These are phyloP conservation scores for Cybosia mesomella DNA, from an alignment of 2,888 invertebrate species.

Conservation along the genomic window DNA sequence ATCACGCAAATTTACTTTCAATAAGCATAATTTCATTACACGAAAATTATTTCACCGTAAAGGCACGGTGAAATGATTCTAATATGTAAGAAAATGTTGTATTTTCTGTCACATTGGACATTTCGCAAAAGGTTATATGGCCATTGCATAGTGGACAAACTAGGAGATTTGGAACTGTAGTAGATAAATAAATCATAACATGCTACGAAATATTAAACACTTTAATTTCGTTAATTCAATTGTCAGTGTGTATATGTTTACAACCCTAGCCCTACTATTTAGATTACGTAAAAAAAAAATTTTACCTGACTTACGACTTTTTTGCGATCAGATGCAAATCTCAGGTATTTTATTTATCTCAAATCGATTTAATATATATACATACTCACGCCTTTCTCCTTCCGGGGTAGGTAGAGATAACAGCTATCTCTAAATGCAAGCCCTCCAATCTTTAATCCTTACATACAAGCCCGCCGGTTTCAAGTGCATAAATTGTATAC, in stretches of 20 bases:
- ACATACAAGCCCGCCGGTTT: too few species aligned
- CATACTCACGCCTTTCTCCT: background rate
- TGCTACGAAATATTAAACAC: too few species aligned
- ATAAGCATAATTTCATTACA: constrained; percentile 12
- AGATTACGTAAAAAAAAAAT: too few species aligned
- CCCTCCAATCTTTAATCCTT: too few species aligned
- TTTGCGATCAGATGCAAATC: too few species aligned
- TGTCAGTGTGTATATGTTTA: too few species aligned
- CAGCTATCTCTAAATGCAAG: background rate
- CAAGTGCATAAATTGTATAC: too few species aligned
- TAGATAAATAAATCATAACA: background rate
- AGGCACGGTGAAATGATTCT: background rate
- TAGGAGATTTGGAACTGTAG: background rate
- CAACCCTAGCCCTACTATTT: too few species aligned
- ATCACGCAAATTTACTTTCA: constrained; percentile 12
- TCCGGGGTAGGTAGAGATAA: background rate
- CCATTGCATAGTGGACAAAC: background rate
- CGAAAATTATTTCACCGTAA: constrained; percentile 6
- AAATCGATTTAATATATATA: too few species aligned
- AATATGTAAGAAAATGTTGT: background rate
- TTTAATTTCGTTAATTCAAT: too few species aligned
- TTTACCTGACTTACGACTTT: too few species aligned
- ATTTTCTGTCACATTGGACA: constrained; percentile 3
- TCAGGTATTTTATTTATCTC: too few species aligned
- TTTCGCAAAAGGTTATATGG: background rate